These are phyloP conservation scores for Actinopyga echinites DNA, from an alignment of 53 echinoderm and acorn worm genomes.

Conservation along the genomic window DNA sequence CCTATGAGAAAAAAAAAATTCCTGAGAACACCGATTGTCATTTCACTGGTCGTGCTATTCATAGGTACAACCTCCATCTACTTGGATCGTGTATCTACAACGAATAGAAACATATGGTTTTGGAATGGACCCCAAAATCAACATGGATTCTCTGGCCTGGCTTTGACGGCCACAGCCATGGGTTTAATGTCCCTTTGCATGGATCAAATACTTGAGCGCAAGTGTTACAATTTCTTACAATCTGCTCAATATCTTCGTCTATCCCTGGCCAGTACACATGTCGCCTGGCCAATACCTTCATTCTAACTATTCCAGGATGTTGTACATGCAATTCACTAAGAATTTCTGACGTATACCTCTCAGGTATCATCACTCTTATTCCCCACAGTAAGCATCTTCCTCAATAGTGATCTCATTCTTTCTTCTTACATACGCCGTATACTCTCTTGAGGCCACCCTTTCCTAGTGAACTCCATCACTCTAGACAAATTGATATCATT, in stretches of 20 bases:
- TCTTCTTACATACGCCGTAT: constrained; percentile 37
- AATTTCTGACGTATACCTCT: constrained; percentile 37
- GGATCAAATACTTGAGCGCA: background rate
- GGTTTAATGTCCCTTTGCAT: background rate
- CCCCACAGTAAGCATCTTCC: constrained; percentile 64
- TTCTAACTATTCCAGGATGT: constrained; percentile 60
- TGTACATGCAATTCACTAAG: constrained; percentile 45
- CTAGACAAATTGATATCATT: background rate
- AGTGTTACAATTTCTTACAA: background rate
- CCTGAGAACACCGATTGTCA: background rate
- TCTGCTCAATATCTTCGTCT: constrained; percentile 56
- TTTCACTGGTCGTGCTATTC: background rate
- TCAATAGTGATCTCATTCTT: too few relatives aligned
- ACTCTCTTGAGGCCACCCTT: too few relatives aligned
- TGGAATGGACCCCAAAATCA: background rate
- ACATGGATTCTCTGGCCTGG: too few relatives aligned
- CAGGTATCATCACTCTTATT: constrained; percentile 55
- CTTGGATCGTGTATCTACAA: too few relatives aligned
- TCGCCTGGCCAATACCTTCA: constrained; percentile 50
- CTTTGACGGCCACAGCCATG: too few relatives aligned
- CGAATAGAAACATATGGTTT: background rate
- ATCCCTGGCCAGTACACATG: constrained; percentile 63
- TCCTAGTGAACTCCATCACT: too few relatives aligned
- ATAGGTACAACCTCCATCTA: background rate
- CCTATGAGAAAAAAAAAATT: background rate